These are phyloP conservation scores for Hylyphantes graminicola DNA, from an alignment of 1,140 invertebrate genomes.

Conservation along the genomic window DNA sequence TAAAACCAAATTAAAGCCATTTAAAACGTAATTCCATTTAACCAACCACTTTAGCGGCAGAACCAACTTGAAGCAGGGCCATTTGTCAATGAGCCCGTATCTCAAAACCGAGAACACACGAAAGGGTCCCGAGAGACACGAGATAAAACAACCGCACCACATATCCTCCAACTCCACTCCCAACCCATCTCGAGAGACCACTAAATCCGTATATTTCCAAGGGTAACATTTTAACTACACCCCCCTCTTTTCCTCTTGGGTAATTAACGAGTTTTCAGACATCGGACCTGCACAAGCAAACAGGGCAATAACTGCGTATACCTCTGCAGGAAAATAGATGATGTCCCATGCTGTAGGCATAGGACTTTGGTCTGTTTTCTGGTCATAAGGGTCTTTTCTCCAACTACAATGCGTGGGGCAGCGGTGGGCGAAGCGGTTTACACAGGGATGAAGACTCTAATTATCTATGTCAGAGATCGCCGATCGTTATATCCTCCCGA, in stretches of 20 bases:
- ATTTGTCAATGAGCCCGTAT: too few relatives aligned
- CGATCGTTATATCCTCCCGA: conserved; percentile 6
- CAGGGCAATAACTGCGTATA: conserved; percentile 39
- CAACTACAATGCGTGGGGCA: conserved; percentile 11
- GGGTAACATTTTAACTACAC: conserved; percentile 39
- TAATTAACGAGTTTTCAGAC: conserved; percentile 49
- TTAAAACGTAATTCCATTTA: too few relatives aligned
- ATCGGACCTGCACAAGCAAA: conserved; percentile 36
- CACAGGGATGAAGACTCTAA: conserved; percentile 41
- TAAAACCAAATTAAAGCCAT: too few relatives aligned
- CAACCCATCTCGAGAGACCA: conserved; percentile 18
- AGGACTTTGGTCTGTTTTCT: too few relatives aligned
- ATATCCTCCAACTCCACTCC: conserved; percentile 25
- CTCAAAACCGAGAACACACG: too few relatives aligned
- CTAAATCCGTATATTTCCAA: conserved; percentile 42
- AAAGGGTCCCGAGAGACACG: background rate
- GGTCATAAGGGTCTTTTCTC: too few relatives aligned
- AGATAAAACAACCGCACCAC: conserved; percentile 28
- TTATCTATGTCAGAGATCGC: conserved; percentile 57
- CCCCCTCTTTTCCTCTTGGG: conserved; percentile 20
- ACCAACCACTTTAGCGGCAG: too few relatives aligned
- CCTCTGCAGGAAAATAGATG: too few relatives aligned
- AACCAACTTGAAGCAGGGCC: too few relatives aligned
- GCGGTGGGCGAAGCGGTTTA: background rate
- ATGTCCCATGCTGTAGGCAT: too few relatives aligned